Conservation (phyloP, 2,888 invertebrate genomes). For the Drosophila borborema region DNA sequence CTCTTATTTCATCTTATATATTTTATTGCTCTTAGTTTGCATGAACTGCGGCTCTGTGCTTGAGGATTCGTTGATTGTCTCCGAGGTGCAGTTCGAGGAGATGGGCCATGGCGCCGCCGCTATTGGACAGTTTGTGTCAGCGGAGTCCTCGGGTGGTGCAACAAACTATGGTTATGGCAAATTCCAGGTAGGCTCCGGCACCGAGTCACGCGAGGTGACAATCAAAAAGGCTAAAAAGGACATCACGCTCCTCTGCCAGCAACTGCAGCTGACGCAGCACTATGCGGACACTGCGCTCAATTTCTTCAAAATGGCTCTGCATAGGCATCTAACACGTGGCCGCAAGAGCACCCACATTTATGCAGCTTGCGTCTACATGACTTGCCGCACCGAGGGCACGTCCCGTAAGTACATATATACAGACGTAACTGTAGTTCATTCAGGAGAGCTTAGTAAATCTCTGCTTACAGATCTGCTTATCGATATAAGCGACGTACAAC, state of each 20-base stretch:
- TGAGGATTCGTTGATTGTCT: conserved; percentile 98
- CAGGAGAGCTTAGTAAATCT: not conserved
- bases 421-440: no score
- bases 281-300: conserved; percentile 97
- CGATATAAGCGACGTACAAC: conserved; percentile 98
- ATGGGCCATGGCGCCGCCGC: conserved; percentile 95
- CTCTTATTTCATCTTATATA: not conserved
- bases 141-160: conserved; percentile 94
- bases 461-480: conserved; percentile 92
- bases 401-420: conserved; percentile 91
- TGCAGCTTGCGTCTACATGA: conserved; percentile 98
- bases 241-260: conserved; percentile 94
- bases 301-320: conserved; percentile 96
- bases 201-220: conserved; percentile 97
- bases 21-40: conserved; percentile 89
- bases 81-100: conserved; percentile 98
- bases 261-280: conserved; percentile 94
- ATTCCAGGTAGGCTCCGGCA: conserved; percentile 92
- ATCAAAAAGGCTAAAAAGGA: conserved; percentile 94
- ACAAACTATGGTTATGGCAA: conserved; percentile 91
- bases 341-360: conserved; percentile 95
- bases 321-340: conserved; percentile 94
- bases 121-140: conserved; percentile 96
- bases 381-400: conserved; percentile 97
- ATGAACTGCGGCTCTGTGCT: conserved; percentile 98